Evolutionary conservation across 2,888 invertebrate genomes (phyloP), one percentile per base, ranked within the genome.

Genomic region (Priocnemis perturbator): DNA sequence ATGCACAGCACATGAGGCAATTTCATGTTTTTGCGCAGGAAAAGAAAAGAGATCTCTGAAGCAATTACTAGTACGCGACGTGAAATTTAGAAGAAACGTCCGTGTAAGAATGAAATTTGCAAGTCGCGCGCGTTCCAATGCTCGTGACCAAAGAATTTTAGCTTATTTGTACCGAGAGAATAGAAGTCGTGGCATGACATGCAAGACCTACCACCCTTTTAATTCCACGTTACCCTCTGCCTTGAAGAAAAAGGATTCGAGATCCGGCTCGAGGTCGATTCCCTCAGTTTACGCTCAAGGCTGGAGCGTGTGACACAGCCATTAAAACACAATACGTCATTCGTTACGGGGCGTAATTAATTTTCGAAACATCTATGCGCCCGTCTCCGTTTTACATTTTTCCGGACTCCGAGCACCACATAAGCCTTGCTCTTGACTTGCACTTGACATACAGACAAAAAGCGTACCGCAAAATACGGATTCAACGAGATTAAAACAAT

Each of bases 261-360:
- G 70, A 79, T 76, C 79, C 78, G 77, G 77, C 69, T 58, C 67
- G 71, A 69, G 79, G 77, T 79, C 79, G 67, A 71, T 74, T 79
- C 69, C 79, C 78, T 64, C 73, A 67, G 66, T 76, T 78, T 75
- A 62, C 69, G 21, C 52, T 66, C 77, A 79, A 79, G 74, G 73
- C 55, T 66, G 60, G 77, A 71, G 71, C 78, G 79, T 78, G 78
- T 74, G 78, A 78, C 78, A 69, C 48, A 56, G 44, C 67, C 71
- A 71, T 78, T 76, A 71, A 66, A 60, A 59, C 71, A 74, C 79
- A 79, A 78, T 79, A 71, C 79, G 73, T 78, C 76, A 70, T 78
- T 78, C 66, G 44, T 58, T 58, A 57, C 45, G 52, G 57, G 26
- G 57, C 21, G 52, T 57, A 67, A 67, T 67, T 67, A 64, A 67